Evolutionary conservation across 2,113 vertebrate genomes (phyloP).

Genomic region (Uropsilus gracilis): DNA sequence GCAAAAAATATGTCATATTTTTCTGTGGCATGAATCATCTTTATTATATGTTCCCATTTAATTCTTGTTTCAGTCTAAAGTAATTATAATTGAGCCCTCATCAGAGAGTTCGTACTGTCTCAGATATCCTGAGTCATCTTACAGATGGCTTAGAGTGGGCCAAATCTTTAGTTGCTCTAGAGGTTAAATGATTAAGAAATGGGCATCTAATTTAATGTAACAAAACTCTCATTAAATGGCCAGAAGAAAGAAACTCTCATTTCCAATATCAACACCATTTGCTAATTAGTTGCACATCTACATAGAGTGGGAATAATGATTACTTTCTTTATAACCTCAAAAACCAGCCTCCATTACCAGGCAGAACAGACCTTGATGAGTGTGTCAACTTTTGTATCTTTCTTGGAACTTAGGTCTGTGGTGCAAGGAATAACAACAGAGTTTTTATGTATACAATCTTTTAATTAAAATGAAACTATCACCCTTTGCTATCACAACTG

Average conservation of each 20-base stretch:
- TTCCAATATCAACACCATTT: neutral
- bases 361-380: neutral
- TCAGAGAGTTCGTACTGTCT: neutral
- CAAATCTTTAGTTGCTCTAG: slow-evolving; percentile 21
- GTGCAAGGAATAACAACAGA: slow-evolving; percentile 18
- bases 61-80: slow-evolving; percentile 46
- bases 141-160: neutral
- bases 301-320: neutral
- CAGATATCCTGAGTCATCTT: neutral
- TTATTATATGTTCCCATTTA: slow-evolving; percentile 27
- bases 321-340: neutral
- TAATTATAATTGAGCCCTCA: slow-evolving; percentile 53
- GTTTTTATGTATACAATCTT: neutral
- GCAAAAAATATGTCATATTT: neutral
- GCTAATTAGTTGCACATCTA: neutral
- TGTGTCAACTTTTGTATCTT: neutral
- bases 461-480: neutral
- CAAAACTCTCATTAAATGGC: slow-evolving; percentile 44
- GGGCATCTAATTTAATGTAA: slow-evolving; percentile 48
- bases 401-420: neutral
- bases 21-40: neutral
- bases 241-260: neutral
- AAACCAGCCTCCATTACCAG: neutral
- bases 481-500: neutral
- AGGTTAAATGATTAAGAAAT: slow-evolving; percentile 51